These are phyloP conservation scores for Armadillidium nasatum DNA, from an alignment of 1,140 invertebrate genomes.

Conservation along the genomic window DNA sequence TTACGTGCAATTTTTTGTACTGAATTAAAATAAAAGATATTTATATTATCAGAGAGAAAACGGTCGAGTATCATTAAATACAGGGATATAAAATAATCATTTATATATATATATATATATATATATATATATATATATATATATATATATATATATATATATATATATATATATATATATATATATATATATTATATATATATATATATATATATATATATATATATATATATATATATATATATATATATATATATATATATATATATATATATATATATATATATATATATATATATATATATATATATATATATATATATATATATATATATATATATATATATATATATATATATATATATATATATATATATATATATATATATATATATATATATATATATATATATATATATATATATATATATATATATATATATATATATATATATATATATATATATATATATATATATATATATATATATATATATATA, in stretches of 20 bases:
- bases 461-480: no score
- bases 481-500: no score
- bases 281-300: neutral
- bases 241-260: neutral
- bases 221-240: neutral
- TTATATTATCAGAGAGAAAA: no score
- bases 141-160: neutral
- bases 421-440: no score
- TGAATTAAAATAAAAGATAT: no score
- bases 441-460: no score
- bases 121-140: neutral
- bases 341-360: constrained; percentile 2
- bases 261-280: neutral
- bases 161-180: neutral
- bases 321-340: constrained; percentile 7
- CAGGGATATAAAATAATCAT: neutral
- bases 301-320: neutral
- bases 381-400: neutral
- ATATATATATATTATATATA: no score
- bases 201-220: no score
- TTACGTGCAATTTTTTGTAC: no score
- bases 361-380: neutral
- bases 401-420: neutral
- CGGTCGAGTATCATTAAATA: no score
- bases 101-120: neutral